These are phyloP conservation scores for Microtus montanus DNA, from an alignment of 2,113 vertebrate genomes.

Conservation along the genomic window DNA sequence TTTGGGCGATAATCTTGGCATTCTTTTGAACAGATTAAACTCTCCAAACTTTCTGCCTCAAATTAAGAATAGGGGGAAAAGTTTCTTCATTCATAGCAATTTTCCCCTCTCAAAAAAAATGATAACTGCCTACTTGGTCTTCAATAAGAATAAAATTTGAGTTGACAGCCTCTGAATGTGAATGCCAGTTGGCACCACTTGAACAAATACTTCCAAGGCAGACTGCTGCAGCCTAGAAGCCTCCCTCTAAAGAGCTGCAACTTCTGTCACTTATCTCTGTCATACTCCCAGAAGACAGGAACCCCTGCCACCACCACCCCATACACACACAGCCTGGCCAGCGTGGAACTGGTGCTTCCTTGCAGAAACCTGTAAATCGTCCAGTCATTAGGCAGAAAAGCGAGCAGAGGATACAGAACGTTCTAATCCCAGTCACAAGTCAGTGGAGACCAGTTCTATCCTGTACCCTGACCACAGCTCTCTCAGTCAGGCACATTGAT, in stretches of 20 bases:
- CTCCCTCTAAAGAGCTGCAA: neutral
- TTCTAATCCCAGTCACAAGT: slow-evolving; percentile 14
- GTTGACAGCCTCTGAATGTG: neutral
- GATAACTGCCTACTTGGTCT: neutral
- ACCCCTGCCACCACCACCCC: neutral
- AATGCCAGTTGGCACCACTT: neutral
- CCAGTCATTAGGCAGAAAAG: slow-evolving; percentile 42
- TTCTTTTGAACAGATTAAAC: neutral
- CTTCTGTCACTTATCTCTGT: neutral
- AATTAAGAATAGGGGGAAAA: neutral
- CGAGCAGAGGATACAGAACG: neutral
- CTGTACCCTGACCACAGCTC: neutral
- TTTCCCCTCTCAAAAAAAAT: neutral
- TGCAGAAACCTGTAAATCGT: slow-evolving; percentile 29
- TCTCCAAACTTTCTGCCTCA: neutral
- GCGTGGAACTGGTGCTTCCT: neutral
- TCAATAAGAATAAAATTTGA: neutral
- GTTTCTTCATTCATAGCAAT: neutral
- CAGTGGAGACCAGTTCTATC: slow-evolving; percentile 37
- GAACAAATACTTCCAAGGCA: neutral
- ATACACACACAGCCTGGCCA: no score
- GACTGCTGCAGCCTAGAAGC: neutral
- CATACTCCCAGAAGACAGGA: neutral
- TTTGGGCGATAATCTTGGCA: neutral
- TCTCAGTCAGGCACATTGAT: neutral